Conservation (phyloP, 2,113 vertebrate species). For the Pseudonaja textilis region DNA sequence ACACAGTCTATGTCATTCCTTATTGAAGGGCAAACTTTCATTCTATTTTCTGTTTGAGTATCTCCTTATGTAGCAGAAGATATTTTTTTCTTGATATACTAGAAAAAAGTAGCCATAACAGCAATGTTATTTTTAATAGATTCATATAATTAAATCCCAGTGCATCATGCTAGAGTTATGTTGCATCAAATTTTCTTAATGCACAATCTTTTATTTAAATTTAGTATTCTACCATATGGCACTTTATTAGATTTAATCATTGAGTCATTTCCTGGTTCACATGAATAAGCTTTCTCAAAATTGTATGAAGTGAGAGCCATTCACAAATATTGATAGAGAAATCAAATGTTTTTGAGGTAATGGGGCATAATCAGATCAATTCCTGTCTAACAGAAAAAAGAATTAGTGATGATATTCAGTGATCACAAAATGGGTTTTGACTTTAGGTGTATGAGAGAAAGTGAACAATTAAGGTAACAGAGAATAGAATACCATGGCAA, state of each 20-base stretch:
- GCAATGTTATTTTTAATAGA: not conserved
- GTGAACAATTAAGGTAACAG: not conserved
- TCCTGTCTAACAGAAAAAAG: not conserved
- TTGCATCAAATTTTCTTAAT: not conserved
- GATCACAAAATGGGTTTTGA: not conserved
- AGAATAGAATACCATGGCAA: not conserved
- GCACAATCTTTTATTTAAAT: conserved; percentile 3
- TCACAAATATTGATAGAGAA: no score
- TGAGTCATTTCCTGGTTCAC: not conserved
- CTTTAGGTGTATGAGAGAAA: not conserved
- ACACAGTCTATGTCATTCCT: not conserved
- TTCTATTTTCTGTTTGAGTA: not conserved
- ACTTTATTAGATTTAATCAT: conserved; percentile 31
- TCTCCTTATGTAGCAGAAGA: not conserved
- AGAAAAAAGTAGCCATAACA: not conserved
- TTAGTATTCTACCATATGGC: conserved; percentile 62
- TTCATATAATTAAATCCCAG: not conserved
- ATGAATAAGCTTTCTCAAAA: not conserved
- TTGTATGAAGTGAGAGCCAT: not conserved
- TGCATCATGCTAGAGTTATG: not conserved
- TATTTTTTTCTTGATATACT: not conserved
- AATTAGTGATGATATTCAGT: not conserved
- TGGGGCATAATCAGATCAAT: not conserved
- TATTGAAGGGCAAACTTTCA: not conserved
- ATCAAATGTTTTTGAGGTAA: not conserved